Percentiles rank a stretch among this genome's conserved stretches.
Conservation (phyloP, 1,140 invertebrate genomes). For the Drosophila micromelanica region DNA sequence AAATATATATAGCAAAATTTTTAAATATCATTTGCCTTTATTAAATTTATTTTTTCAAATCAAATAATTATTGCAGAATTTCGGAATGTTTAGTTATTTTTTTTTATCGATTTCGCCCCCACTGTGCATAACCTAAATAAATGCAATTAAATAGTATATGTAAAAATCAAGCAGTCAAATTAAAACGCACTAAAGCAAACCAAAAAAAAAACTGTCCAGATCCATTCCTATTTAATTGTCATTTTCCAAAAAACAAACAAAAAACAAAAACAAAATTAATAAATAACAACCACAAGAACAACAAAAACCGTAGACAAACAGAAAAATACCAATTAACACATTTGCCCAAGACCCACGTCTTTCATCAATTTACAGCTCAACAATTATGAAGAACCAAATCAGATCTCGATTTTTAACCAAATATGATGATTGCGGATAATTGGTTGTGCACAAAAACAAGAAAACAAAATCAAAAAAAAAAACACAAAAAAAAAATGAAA, state of each 20-base stretch:
- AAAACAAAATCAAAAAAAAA: slow-evolving; percentile 6
- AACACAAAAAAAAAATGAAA: neutral
- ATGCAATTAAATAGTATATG: slow-evolving; percentile 47
- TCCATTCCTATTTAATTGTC: slow-evolving; percentile 39
- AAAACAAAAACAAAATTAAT: neutral
- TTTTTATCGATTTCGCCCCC: neutral
- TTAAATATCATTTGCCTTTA: neutral
- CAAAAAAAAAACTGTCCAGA: slow-evolving; percentile 15
- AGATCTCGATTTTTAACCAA: slow-evolving; percentile 83
- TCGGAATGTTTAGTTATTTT: neutral
- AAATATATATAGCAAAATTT: neutral
- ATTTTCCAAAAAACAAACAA: slow-evolving; percentile 14
- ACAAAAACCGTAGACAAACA: slow-evolving; percentile 29
- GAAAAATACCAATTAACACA: slow-evolving; percentile 35
- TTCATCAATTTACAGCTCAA: slow-evolving; percentile 55
- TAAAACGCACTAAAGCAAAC: slow-evolving; percentile 28
- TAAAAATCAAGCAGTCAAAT: slow-evolving; percentile 19
- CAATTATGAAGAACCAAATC: slow-evolving; percentile 63
- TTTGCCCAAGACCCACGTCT: slow-evolving; percentile 42
- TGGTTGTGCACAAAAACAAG: slow-evolving; percentile 80
- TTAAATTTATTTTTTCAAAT: neutral
- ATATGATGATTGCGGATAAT: slow-evolving; percentile 84
- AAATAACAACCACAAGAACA: slow-evolving; percentile 26
- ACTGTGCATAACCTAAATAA: slow-evolving; percentile 60
- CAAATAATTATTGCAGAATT: neutral